Base-by-base conservation (phyloP, 2,113 vertebrate genomes). In the Halcyon malimbica region DNA sequence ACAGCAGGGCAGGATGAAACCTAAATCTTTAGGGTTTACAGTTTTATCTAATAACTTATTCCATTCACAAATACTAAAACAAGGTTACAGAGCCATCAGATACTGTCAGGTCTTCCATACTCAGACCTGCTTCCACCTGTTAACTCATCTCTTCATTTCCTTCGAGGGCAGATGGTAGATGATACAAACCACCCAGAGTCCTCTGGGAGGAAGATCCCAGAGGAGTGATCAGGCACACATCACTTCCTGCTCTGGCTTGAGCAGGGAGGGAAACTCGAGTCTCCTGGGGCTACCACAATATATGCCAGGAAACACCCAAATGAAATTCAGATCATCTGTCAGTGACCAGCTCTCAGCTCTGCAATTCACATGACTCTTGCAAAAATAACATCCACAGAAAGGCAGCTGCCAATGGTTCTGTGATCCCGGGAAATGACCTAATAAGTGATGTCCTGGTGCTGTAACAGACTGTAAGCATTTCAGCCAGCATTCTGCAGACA, bases 401-500 rank as follows among this genome's bases (percentile, higher is more conserved):
- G 35, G 23, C 44, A 86, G 70, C 33, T 70, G 46, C 74, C 57
- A 59, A 16, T 21, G 25, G 31, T 51, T 87, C 76, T 78, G 39
- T 0, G 0, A 64, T 83, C 48, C 51, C 48, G 64, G 41, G 35
- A 83, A 63, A 60, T 48, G 4, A 54, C 1, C 2, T 5, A 42
- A 41, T 51, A 33, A 65, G 44, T 39, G 39, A 83, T 29, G 60
- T 78, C 28, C 69, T 68, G 28, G n/a, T 84, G 28, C 56, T 81
- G 46, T 56, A 75, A 42, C 1, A 2, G 37, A 39, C 28, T 74
- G 20, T 5, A 31, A 86, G 65, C 0, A 6, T 83, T 53, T 62
- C 37, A 89, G 76, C 56, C 46, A 64, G 26, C 3, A 0, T 78
- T 87, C 60, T 78, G 62, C 50, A 73, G 78, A 54, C 51, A 68